Conservation (phyloP, 2,113 vertebrate species). For the Pipra filicauda region DNA sequence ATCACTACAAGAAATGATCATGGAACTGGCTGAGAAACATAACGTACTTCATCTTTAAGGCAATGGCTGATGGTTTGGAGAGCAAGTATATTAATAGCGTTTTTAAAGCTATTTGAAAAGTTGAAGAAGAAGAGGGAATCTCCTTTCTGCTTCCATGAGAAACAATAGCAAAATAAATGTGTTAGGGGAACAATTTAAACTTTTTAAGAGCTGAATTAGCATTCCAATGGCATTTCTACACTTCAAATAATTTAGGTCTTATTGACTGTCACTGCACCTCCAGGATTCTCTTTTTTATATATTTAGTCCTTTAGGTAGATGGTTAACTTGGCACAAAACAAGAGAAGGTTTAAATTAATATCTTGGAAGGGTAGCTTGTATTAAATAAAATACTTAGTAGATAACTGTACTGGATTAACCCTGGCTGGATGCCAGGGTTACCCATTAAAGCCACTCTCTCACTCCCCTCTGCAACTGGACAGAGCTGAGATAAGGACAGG, state of each 20-base stretch:
- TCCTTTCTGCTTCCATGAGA: background rate
- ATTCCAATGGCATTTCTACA: background rate
- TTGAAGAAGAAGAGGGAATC: background rate
- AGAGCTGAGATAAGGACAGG: background rate
- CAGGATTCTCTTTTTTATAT: background rate
- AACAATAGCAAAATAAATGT: background rate
- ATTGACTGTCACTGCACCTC: background rate
- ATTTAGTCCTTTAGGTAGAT: background rate
- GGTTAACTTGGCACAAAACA: background rate
- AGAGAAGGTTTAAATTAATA: background rate
- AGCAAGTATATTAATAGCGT: background rate
- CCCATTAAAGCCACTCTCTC: background rate
- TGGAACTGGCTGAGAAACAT: background rate
- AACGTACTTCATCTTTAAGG: background rate
- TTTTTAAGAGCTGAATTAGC: background rate
- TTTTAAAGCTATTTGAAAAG: background rate
- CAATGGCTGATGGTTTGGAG: background rate
- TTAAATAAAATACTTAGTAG: background rate
- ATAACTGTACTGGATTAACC: background rate
- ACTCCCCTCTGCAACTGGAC: background rate
- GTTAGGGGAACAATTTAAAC: background rate
- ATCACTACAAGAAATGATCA: background rate
- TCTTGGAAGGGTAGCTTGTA: background rate
- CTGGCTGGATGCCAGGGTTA: background rate
- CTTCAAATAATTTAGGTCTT: background rate